Base-by-base conservation (phyloP, 2,888 invertebrate genomes). In the Aphrophora alni region DNA sequence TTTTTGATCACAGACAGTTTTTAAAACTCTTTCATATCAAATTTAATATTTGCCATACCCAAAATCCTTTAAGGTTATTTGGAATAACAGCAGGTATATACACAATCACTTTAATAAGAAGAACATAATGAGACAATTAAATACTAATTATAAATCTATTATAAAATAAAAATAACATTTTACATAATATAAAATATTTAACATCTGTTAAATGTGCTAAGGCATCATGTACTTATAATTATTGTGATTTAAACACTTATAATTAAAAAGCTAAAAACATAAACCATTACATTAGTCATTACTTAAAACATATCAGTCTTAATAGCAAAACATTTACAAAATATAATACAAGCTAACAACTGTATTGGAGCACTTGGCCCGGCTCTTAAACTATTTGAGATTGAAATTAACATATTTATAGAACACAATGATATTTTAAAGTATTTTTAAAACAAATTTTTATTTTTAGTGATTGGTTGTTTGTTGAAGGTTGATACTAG, bases 141-240 rank as follows among this genome's bases (percentile, higher is more conserved):
- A 59, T 21, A 21, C 59, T 59, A 59, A 59, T 59, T 59, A 59
- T 59, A 59, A 59, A 59, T 59, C 59, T 59, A 59, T 59, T 3
- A 59, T 59, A 59, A 59, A 59, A 59, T 59, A 59, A 59, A 59
- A 59, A 59, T 59, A 59, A 59, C 59, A 59, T 59, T 59, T 59
- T 59, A n/a, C n/a, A 2, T 59, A 59, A 59, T 59, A 59, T 74
- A 74, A 74, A 74, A 59, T 28, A 59, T 75, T 75, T 26, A 59
- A n/a, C 51, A 26, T 28, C 51, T 59, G 51, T 27, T 25, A 74
- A 74, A 74, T 38, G 28, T 33, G 25, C 17, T 38, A 74, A 59
- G 72, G 72, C 72, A 71, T 71, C 71, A 71, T 28, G 26, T 71
- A 59, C 59, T 59, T 59, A 59, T 21, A 59, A 21, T 59, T 59